These are phyloP conservation scores for Neostethus bicornis DNA, from an alignment of 2,797 vertebrate species.

Conservation along the genomic window DNA sequence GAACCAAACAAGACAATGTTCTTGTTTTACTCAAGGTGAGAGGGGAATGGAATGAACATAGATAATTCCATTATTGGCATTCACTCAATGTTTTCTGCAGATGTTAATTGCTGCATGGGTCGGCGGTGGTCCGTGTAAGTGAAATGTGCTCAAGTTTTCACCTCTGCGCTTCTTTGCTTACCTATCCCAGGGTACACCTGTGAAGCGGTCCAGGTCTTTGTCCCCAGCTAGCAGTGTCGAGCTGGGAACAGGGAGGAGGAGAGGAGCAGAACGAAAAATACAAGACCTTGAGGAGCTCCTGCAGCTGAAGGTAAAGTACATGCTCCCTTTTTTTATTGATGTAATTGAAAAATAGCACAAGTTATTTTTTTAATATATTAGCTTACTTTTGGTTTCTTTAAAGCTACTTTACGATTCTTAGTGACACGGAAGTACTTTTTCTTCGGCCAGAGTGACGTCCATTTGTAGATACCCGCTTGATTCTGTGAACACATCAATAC, in stretches of 20 bases:
- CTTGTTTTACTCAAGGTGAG: slow-evolving; percentile 67
- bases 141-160: slow-evolving; percentile 85
- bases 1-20: slow-evolving; percentile 54
- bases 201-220: slow-evolving; percentile 92
- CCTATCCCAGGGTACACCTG: slow-evolving; percentile 87
- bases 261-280: slow-evolving; percentile 81
- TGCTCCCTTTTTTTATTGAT: no score
- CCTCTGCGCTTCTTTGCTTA: slow-evolving; percentile 77
- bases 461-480: slow-evolving; percentile 24
- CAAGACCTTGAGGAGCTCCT: slow-evolving; percentile 88
- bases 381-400: neutral
- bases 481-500: slow-evolving; percentile 33
- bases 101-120: slow-evolving; percentile 90
- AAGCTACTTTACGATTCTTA: neutral
- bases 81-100: slow-evolving; percentile 75
- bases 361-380: neutral
- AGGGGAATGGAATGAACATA: slow-evolving; percentile 54
- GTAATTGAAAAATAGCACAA: no score
- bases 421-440: slow-evolving; percentile 28
- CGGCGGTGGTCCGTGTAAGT: slow-evolving; percentile 84
- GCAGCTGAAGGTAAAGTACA: slow-evolving; percentile 83
- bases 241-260: slow-evolving; percentile 68
- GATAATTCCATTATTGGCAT: slow-evolving; percentile 93
- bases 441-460: slow-evolving; percentile 5
- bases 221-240: slow-evolving; percentile 85